Evolutionary conservation across 2,888 invertebrate species (phyloP).

Genomic region (Synanthedon tipuliformis): DNA sequence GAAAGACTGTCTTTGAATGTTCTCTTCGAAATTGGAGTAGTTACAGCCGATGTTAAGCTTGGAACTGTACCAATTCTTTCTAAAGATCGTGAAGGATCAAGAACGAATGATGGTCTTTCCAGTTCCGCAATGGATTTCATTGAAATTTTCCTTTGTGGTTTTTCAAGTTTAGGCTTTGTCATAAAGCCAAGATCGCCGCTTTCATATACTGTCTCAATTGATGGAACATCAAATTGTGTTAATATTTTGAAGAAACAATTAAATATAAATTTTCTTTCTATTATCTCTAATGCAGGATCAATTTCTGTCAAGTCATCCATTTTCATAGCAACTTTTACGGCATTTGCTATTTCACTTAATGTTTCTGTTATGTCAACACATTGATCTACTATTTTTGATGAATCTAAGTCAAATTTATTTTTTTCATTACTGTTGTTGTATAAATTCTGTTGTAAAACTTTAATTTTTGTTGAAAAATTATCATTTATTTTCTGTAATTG

Average conservation of each 20-base stretch:
- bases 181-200: conserved; percentile 77
- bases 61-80: conserved; percentile 48
- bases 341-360: conserved; percentile 71
- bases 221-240: conserved; percentile 46
- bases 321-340: conserved; percentile 71
- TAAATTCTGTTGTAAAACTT: conserved; percentile 69
- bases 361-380: conserved; percentile 66
- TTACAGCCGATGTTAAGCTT: conserved; percentile 15
- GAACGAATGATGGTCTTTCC: conserved; percentile 11
- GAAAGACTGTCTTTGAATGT: conserved; percentile 1
- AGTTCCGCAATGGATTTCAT: conserved; percentile 20
- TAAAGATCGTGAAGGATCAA: conserved; percentile 23
- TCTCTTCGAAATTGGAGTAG: neutral
- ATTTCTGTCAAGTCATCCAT: conserved; percentile 48
- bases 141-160: conserved; percentile 15
- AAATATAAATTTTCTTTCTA: conserved; percentile 60
- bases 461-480: conserved; percentile 51
- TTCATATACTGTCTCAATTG: conserved; percentile 64
- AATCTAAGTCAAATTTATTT: conserved; percentile 50
- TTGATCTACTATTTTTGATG: conserved; percentile 62
- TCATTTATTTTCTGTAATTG: conserved; percentile 53
- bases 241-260: conserved; percentile 69
- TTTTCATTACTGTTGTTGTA: conserved; percentile 62
- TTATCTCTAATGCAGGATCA: conserved; percentile 44
- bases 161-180: conserved; percentile 54